Percentiles rank a stretch among this genome's conserved stretches.
These are phyloP conservation scores for Pyrrhia umbra DNA, from an alignment of 2,888 invertebrate species.

Conservation along the genomic window DNA sequence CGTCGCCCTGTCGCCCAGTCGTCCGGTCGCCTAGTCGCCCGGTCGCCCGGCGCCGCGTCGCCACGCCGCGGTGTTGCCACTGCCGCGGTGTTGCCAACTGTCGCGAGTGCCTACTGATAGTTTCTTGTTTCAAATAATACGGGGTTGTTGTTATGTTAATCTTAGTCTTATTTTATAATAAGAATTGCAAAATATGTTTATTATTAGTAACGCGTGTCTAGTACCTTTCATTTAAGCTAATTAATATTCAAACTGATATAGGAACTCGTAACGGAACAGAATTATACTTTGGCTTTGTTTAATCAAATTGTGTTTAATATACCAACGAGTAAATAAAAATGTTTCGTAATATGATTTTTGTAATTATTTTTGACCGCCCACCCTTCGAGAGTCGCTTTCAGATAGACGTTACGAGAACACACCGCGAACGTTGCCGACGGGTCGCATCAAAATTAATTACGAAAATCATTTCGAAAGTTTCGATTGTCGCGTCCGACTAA, in stretches of 20 bases:
- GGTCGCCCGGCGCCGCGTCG: background rate
- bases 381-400: conserved; percentile 80
- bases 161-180: conserved; percentile 84
- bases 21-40: conserved; percentile 1
- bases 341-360: conserved; percentile 90
- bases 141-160: conserved; percentile 88
- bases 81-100: conserved; percentile 33
- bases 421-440: conserved; percentile 79
- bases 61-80: background rate
- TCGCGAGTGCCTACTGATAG: conserved; percentile 61
- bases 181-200: conserved; percentile 85
- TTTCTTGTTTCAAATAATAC: conserved; percentile 81
- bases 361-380: conserved; percentile 89
- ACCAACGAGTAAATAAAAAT: conserved; percentile 89
- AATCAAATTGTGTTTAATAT: conserved; percentile 88
- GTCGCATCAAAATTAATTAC: conserved; percentile 88
- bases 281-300: conserved; percentile 87
- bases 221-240: conserved; percentile 84
- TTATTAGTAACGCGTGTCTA: conserved; percentile 83
- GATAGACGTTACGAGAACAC: conserved; percentile 81
- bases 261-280: conserved; percentile 82
- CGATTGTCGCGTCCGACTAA: conserved; percentile 70
- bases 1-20: conserved; percentile 2
- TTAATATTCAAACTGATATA: conserved; percentile 82
- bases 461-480: conserved; percentile 80